These are phyloP conservation scores for Charina bottae DNA, from an alignment of 2,113 vertebrate species.

Conservation along the genomic window DNA sequence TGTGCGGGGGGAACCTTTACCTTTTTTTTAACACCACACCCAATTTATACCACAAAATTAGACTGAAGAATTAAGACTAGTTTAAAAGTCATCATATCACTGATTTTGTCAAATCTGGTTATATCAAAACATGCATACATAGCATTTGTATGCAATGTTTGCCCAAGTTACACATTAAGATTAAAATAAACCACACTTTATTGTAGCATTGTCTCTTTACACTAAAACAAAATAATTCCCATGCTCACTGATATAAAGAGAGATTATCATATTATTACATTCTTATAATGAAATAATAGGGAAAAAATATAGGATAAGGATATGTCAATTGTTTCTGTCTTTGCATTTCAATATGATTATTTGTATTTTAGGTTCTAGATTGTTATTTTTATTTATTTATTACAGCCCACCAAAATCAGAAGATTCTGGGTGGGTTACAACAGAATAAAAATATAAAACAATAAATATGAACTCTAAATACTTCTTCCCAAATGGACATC, in stretches of 20 bases:
- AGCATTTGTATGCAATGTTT: slow-evolving; percentile 13
- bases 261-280: background rate
- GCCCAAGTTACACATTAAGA: slow-evolving; percentile 18
- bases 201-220: background rate
- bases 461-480: too few species aligned
- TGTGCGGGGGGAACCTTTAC: too few species aligned
- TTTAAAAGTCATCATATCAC: background rate
- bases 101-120: background rate
- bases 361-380: slow-evolving; percentile 41
- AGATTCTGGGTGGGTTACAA: too few species aligned
- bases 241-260: slow-evolving; percentile 24
- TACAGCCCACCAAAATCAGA: background rate
- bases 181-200: slow-evolving; percentile 33
- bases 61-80: background rate
- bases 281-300: background rate
- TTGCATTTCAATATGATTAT: slow-evolving; percentile 24
- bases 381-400: background rate
- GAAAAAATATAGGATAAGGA: background rate
- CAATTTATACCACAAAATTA: slow-evolving; percentile 23
- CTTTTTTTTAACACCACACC: slow-evolving; percentile 36
- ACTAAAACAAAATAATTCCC: background rate
- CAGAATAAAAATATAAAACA: too few species aligned
- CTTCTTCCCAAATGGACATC: too few species aligned
- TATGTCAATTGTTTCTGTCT: background rate
- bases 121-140: slow-evolving; percentile 8